Conservation (phyloP, 2,797 vertebrate genomes). For the Picus viridis region DNA sequence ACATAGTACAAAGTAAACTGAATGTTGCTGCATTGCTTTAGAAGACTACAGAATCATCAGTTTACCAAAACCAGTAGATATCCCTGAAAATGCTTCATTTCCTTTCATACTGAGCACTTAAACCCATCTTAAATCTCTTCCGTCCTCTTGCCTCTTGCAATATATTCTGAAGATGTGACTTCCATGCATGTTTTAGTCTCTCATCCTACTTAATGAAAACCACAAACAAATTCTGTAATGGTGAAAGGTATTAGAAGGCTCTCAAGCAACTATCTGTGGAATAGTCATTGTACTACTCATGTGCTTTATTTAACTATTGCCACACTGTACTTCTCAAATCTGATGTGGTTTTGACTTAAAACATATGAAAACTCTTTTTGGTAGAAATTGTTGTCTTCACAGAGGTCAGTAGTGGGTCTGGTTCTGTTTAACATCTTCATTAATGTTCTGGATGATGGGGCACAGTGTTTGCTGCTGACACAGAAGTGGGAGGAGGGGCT, state of each 20-base stretch:
- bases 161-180: neutral
- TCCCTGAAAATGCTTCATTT: neutral
- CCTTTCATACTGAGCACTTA: neutral
- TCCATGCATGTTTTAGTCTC: neutral
- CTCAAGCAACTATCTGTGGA: neutral
- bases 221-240: neutral
- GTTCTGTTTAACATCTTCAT: neutral
- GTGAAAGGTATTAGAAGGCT: neutral
- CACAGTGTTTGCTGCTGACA: neutral
- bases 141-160: neutral
- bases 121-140: neutral
- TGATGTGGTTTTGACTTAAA: neutral
- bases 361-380: neutral
- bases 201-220: conserved; percentile 11
- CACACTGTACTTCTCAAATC: neutral
- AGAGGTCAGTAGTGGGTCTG: neutral
- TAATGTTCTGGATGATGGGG: neutral
- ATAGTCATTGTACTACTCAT: neutral
- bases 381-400: neutral
- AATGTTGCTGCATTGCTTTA: neutral
- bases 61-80: neutral
- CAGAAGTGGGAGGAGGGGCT: neutral
- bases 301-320: neutral
- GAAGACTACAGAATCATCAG: neutral
- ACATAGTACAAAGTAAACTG: neutral